A percentile compares a stretch with the other conserved stretches of the same genome.
These are phyloP conservation scores for Cydia strobilella DNA, from an alignment of 1,140 invertebrate species.

Conservation along the genomic window DNA sequence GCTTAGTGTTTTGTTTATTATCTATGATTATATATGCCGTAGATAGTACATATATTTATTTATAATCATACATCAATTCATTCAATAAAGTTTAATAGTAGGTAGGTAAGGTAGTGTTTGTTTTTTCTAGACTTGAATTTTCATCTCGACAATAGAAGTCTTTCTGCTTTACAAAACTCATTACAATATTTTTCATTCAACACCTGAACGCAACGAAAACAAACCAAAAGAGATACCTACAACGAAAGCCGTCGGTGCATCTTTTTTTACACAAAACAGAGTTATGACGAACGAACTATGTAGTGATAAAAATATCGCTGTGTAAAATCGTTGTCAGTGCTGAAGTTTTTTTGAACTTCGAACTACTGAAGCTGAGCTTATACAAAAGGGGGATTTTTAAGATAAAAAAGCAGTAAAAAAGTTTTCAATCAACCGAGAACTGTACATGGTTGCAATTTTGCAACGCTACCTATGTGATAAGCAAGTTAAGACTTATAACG, in stretches of 20 bases:
- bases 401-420: neutral
- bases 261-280: neutral
- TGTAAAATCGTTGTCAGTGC: constrained; percentile 9
- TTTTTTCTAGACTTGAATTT: neutral
- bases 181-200: constrained; percentile 18
- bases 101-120: neutral
- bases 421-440: neutral
- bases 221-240: neutral
- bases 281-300: neutral
- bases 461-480: no score
- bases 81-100: neutral
- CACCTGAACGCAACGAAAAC: constrained; percentile 18
- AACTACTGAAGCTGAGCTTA: neutral
- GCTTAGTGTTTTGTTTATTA: no score
- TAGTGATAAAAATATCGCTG: constrained; percentile 13
- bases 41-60: no score
- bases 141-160: neutral
- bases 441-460: neutral
- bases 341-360: neutral
- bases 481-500: no score
- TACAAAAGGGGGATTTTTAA: neutral
- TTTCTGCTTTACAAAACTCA: neutral
- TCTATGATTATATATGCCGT: no score
- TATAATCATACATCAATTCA: neutral
- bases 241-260: neutral